Evolutionary conservation across 2,888 invertebrate genomes (phyloP).

Genomic region (Acleris cristana): DNA sequence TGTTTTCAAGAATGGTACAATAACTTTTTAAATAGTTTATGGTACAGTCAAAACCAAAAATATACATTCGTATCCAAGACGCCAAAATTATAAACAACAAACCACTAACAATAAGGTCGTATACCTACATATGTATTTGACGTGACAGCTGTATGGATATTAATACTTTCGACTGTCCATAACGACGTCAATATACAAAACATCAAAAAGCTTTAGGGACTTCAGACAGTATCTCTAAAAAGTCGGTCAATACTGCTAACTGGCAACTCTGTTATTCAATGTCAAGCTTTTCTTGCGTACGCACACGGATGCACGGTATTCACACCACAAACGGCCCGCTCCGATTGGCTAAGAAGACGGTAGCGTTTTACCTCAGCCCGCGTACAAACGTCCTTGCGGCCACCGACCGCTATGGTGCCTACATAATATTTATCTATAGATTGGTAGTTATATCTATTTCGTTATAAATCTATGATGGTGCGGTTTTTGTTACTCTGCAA

Average conservation of each 20-base stretch:
- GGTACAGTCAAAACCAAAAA: too few species aligned
- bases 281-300: slow-evolving; percentile 53
- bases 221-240: not conserved
- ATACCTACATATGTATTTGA: too few species aligned
- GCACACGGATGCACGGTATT: slow-evolving; percentile 33
- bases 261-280: slow-evolving; percentile 54
- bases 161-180: too few species aligned
- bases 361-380: slow-evolving; percentile 71
- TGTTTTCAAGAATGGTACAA: too few species aligned
- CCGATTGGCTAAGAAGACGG: slow-evolving; percentile 63
- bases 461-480: slow-evolving; percentile 9
- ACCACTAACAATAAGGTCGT: too few species aligned
- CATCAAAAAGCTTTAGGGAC: not conserved
- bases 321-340: slow-evolving; percentile 45
- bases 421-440: slow-evolving; percentile 44
- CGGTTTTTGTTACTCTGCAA: slow-evolving; percentile 1
- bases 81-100: too few species aligned
- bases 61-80: too few species aligned
- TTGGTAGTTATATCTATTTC: slow-evolving; percentile 3
- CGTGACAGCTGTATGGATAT: too few species aligned
- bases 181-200: not conserved
- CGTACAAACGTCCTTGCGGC: slow-evolving; percentile 82
- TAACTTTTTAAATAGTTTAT: too few species aligned
- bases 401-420: slow-evolving; percentile 68
- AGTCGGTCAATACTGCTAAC: slow-evolving; percentile 3